Percentiles rank a stretch among this genome's conserved stretches.
Evolutionary conservation across 1,140 invertebrate species (phyloP).

Genomic region (Triops longicaudatus): DNA sequence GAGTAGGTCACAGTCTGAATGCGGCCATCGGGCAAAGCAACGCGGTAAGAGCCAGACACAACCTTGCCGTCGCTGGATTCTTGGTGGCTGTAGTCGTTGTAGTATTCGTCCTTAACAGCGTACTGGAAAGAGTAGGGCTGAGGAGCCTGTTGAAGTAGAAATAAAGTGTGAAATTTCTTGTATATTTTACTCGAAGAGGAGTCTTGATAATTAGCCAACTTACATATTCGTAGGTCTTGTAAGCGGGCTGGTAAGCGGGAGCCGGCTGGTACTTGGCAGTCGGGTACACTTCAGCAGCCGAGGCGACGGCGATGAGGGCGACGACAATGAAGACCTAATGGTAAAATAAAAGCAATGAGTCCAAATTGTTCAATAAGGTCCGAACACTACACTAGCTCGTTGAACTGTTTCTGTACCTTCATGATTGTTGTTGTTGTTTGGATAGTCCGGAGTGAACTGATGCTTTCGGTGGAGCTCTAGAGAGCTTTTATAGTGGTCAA

Average conservation of each 20-base stretch:
- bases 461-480: neutral
- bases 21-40: conserved; percentile 63
- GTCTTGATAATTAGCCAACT: neutral
- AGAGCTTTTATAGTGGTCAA: neutral
- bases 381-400: neutral
- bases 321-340: conserved; percentile 10
- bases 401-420: neutral
- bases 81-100: conserved; percentile 62
- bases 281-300: neutral
- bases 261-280: conserved; percentile 17
- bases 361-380: neutral
- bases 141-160: neutral
- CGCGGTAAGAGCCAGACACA: conserved; percentile 59
- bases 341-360: neutral
- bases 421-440: neutral
- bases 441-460: neutral
- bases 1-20: conserved; percentile 28
- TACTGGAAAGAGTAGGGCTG: conserved; percentile 60
- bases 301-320: neutral
- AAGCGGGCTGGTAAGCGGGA: conserved; percentile 19
- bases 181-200: neutral
- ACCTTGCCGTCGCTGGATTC: conserved; percentile 52
- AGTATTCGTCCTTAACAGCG: conserved; percentile 56
- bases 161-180: too few species aligned
- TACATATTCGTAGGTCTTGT: neutral